These are phyloP conservation scores for Antitype chi DNA, from an alignment of 2,888 invertebrate species.

Conservation along the genomic window DNA sequence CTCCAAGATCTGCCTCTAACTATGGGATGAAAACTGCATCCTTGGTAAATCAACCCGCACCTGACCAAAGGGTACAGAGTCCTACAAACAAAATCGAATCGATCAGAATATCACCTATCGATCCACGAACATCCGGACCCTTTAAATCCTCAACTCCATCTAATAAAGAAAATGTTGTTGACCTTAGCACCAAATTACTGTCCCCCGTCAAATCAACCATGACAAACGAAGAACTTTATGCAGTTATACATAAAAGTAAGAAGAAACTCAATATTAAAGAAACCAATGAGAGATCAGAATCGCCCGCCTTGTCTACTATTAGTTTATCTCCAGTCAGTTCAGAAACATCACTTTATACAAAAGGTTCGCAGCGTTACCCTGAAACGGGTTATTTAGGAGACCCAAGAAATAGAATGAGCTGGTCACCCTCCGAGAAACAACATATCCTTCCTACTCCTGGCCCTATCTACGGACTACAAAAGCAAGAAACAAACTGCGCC, in stretches of 20 bases:
- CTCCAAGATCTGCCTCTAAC: constrained; percentile 70
- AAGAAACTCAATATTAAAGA: constrained; percentile 93
- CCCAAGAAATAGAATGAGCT: constrained; percentile 91
- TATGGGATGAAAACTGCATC: constrained; percentile 71
- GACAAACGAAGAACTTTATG: constrained; percentile 95
- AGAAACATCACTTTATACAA: constrained; percentile 85
- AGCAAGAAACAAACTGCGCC: constrained; percentile 89
- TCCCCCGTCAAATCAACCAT: constrained; percentile 94
- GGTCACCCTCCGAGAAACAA: constrained; percentile 91
- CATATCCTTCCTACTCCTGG: constrained; percentile 74
- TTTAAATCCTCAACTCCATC: constrained; percentile 94
- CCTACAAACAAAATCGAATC: constrained; percentile 79
- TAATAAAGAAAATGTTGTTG: constrained; percentile 86
- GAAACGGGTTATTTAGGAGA: constrained; percentile 92
- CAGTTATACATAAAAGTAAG: constrained; percentile 94
- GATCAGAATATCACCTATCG: constrained; percentile 92
- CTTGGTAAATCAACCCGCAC: constrained; percentile 63
- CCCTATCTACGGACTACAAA: constrained; percentile 73
- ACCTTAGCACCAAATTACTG: constrained; percentile 88
- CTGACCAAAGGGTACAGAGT: constrained; percentile 63
- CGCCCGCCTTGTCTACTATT: constrained; percentile 85
- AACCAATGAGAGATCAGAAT: constrained; percentile 86
- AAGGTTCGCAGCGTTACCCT: constrained; percentile 87
- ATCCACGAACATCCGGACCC: constrained; percentile 90
- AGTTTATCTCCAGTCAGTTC: constrained; percentile 89